These are phyloP conservation scores for Meleagris gallopavo DNA, from an alignment of 2,113 vertebrate genomes.

Conservation along the genomic window DNA sequence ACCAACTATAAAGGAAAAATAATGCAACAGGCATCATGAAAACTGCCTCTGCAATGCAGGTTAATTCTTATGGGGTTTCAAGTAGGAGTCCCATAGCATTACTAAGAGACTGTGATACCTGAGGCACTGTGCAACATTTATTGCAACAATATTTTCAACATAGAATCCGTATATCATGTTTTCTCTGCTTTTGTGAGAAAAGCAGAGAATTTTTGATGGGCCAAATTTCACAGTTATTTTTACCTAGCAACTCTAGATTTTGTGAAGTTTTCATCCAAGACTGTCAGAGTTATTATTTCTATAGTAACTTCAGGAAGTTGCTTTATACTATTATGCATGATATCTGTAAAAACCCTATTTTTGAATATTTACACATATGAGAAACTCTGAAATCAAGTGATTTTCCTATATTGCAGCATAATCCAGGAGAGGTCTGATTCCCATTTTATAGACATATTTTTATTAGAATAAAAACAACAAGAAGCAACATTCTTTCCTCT, in stretches of 20 bases:
- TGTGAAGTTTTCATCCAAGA: neutral
- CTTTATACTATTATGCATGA: neutral
- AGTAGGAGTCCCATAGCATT: neutral
- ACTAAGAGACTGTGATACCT: neutral
- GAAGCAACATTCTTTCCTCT: neutral
- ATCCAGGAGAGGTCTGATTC: neutral
- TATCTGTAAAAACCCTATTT: neutral
- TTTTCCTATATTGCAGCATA: neutral
- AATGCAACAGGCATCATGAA: neutral
- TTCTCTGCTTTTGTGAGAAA: no score
- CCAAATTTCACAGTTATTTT: neutral
- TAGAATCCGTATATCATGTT: no score
- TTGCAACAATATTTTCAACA: neutral
- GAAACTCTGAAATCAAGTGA: neutral
- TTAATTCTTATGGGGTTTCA: neutral
- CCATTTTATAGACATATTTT: neutral
- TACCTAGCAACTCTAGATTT: neutral
- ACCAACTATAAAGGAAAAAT: neutral
- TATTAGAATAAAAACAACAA: neutral
- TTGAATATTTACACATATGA: neutral
- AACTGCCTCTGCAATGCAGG: neutral
- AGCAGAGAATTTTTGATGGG: neutral
- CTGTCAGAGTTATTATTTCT: neutral
- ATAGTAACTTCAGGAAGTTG: neutral
- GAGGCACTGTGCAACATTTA: neutral